phyloP scores from a whole-genome alignment of 2,113 vertebrate species.

The Erinaceus europaeus region DNA sequence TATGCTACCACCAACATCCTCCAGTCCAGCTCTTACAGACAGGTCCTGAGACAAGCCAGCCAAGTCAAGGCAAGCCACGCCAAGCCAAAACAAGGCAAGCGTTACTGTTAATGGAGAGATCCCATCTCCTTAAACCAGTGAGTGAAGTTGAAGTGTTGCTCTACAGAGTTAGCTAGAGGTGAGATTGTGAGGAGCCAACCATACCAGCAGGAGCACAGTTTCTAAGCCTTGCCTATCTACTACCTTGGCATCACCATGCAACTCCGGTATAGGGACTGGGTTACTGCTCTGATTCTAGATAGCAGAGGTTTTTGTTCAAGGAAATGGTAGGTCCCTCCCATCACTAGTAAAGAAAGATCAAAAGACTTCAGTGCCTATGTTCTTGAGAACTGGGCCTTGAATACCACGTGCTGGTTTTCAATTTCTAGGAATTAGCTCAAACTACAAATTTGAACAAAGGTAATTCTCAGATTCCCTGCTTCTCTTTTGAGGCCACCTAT shows the following conservation, averaged over 20 bases:
- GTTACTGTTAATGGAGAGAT: background rate
- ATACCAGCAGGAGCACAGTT: too few species aligned
- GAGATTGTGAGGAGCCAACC: background rate
- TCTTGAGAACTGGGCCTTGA: background rate
- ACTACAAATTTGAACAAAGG: background rate
- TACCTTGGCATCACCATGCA: background rate
- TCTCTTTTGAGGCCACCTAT: background rate
- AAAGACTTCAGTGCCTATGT: background rate
- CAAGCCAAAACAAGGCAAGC: too few species aligned
- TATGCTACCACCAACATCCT: too few species aligned
- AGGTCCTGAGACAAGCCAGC: background rate
- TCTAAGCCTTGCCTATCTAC: background rate
- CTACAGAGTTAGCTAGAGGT: background rate
- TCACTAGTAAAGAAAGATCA: background rate
- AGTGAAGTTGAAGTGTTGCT: background rate
- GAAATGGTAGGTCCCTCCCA: background rate
- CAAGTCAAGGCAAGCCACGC: too few species aligned
- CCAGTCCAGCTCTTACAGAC: background rate
- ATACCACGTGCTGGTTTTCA: background rate
- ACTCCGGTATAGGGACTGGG: background rate
- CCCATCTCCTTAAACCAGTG: background rate
- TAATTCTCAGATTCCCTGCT: background rate
- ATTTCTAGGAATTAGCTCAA: background rate
- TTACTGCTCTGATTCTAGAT: background rate
- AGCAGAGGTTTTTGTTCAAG: background rate